Evolutionary conservation across 2,888 invertebrate genomes (phyloP), one percentile per base, ranked within the genome.

Genomic region (Zaprionus lineosus): DNA sequence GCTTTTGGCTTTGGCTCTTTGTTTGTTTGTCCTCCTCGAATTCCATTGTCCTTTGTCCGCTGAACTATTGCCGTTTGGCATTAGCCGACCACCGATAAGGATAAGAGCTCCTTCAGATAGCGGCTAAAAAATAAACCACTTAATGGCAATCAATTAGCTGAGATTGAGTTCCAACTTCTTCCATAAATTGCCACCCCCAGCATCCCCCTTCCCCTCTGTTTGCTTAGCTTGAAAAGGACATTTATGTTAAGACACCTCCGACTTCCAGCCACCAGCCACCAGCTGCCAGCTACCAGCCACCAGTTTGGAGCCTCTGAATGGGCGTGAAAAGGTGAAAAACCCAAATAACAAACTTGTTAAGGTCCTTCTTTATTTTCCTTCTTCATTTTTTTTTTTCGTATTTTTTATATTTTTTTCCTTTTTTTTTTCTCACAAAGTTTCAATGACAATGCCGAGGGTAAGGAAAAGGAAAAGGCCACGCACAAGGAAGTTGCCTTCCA

Each of bases 301-400:
- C n/a, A n/a, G n/a, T n/a, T n/a, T n/a, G n/a, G n/a, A n/a, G 26
- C 19, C 39, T 28, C 21, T 21, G 3, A 3, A 4, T 19, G 15
- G n/a, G 46, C 36, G 33, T 50, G 29, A 57, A 82, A 68, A 84
- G 83, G 75, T 78, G 72, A 68, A 60, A 78, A 74, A 71, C 68
- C 79, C 85, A 83, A 85, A 78, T 85, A 79, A 79, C 86, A 84
- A 86, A 85, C 81, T 83, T 79, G 76, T 69, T 76, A 70, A 53
- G 60, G 55, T 51, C 64, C 72, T 85, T 74, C 64, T 64, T 71
- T 28, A 46, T 44, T 47, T 68, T 14, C 34, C 41, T 29, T 31
- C 5, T 18, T 21, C 8, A 41, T 29, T 16, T 12, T 26, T 31
- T 26, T 19, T 34, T 65, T 61, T 69, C n/a, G n/a, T n/a, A n/a